Evolutionary conservation across 2,888 invertebrate species (phyloP), one percentile per base, ranked within the genome.

Genomic region (Lathronympha strigana): DNA sequence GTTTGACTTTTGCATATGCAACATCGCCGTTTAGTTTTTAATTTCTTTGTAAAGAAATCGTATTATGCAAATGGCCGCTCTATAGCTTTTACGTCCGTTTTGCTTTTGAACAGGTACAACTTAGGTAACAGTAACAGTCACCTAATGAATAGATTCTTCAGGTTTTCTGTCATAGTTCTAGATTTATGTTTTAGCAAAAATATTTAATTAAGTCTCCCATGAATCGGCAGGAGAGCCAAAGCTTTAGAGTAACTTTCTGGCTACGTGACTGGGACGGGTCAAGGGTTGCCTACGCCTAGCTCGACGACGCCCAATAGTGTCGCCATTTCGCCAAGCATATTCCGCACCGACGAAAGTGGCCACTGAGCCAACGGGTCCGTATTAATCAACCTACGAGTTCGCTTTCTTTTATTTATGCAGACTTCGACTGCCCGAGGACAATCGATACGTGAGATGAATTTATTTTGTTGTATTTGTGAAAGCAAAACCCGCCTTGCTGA

Each of bases 381-480:
- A 79, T 83, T 40, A 83, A 66, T 60, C 53, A 54, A 66, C 64
- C 64, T 66, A 83, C 86, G 84, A 86, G 84, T 87, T 87, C 87
- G 87, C 91, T 91, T 90, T 92, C 90, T 91, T 91, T 91, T 88
- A 86, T 82, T 88, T 86, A 89, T 89, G 86, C 88, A 86, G 83
- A 80, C 84, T 83, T 83, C 81, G 82, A 87, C 78, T 80, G 82
- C 80, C 83, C 76, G 90, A 87, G 91, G 91, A 91, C 90, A 90
- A 90, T 91, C 91, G 82, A 90, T 90, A 91, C 91, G 91, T 92
- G 92, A 88, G 86, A 87, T 86, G 92, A 91, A 92, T 92, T 91
- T 90, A 91, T 90, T 92, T 91, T 86, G 88, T 89, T 87, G 86
- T 90, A 83, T 90, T 91, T 90, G 91, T 91, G 91, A 92, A 92